phyloP scores from a whole-genome alignment of 2,888 invertebrate species.

The Thysanoteuthis rhombus region DNA sequence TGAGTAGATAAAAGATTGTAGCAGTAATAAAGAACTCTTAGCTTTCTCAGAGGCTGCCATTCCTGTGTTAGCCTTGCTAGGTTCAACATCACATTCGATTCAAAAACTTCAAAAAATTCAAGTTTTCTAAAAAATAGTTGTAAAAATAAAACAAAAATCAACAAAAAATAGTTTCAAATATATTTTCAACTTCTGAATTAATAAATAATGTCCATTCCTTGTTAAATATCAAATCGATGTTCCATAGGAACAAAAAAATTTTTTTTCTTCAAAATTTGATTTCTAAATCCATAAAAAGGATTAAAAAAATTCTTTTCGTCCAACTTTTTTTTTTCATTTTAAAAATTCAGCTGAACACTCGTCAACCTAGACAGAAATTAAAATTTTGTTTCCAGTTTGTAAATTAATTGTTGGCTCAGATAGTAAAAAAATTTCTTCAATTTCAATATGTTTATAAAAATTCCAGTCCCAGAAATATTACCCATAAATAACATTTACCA shows the following conservation, averaged over 20 bases:
- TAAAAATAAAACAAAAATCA: not conserved
- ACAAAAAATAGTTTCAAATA: not conserved
- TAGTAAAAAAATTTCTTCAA: not conserved
- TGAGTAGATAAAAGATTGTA: no score
- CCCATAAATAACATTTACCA: not conserved
- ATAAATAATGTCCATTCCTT: not conserved
- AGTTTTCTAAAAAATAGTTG: not conserved
- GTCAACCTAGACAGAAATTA: not conserved
- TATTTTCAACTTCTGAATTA: not conserved
- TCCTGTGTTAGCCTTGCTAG: not conserved
- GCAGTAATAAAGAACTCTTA: not conserved
- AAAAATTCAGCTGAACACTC: not conserved
- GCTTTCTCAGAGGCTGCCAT: not conserved
- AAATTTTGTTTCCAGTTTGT: not conserved
- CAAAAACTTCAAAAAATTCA: not conserved
- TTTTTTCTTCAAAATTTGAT: not conserved
- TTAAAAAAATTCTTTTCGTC: not conserved
- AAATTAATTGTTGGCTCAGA: not conserved
- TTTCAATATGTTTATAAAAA: not conserved
- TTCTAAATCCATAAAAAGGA: not conserved
- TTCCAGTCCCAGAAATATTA: not conserved
- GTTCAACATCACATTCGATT: not conserved
- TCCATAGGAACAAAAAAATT: slow-evolving; percentile 12
- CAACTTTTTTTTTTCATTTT: no score
- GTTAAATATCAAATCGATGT: not conserved